Evolutionary conservation across 2,888 invertebrate species (phyloP), one percentile per base, ranked within the genome.

Genomic region (Cephus nigrinus): DNA sequence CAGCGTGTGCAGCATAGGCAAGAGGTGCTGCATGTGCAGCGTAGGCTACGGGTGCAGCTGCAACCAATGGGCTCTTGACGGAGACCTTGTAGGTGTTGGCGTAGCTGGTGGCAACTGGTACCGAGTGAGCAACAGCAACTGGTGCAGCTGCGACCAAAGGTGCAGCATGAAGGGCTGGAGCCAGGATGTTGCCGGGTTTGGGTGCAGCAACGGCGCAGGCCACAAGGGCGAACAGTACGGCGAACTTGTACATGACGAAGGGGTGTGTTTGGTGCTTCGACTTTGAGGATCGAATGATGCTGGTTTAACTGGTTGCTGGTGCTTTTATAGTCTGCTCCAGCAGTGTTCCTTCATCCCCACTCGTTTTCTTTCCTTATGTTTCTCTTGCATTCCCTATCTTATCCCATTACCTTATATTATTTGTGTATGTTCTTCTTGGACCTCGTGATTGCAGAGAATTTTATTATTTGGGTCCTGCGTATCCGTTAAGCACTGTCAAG

Each of bases 71-170:
- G 80, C 85, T 86, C 82, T 88, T 88, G 78, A 87, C 82, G 72
- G 92, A 88, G 88, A 94, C 93, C 92, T 93, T 94, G 92, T 94
- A 93, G 83, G 94, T 93, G 92, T 94, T 94, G 85, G 94, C 93
- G 89, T 94, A 95, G 82, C 94, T 94, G 84, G 94, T 94, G 82
- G 94, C 94, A 34, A 93, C 93, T 71, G 94, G 94, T 3, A 93
- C 91, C 68, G 93, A 93, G 78, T 92, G 88, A 84, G 93, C 92
- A 73, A 93, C 93, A 36, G 93, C 92, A 1, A 88, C 89, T 3
- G 90, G 85, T 15, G 88, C 85, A 69, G 82, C 80, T 23, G 86
- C 87, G 72, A 87, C 85, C 11, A 86, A 85, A n/a, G 84, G 87
- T 4, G 88, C 86, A 4, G 85, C 85, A 73, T 82, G 84, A 9